Base-by-base conservation (phyloP, 2,888 invertebrate genomes). In the Globia sparganii region DNA sequence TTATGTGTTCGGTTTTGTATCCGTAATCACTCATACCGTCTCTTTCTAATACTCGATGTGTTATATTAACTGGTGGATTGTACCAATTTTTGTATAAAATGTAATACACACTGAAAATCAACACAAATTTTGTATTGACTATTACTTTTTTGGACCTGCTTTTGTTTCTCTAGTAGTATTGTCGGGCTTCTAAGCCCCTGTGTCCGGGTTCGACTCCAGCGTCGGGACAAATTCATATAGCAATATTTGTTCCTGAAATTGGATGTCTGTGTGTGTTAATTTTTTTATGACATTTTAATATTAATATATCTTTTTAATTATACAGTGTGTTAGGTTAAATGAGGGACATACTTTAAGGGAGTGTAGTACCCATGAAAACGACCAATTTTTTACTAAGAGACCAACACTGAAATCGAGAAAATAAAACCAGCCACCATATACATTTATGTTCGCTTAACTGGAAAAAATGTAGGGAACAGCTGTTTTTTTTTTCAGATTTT, bases 21-120 rank as follows among this genome's bases (percentile, higher is more conserved):
- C 25, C 25, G 13, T 25, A 18, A 18, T 58, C 28, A 18, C 59
- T n/a, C 15, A 8, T 28, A 31, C 4, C 8, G 25, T 62, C 13
- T 37, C 34, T 25, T 34, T 62, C 15, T n/a, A 28, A 28, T 28
- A 25, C 18, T 71, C 78, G 18, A 71, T 49, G 21, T 65, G 64
- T 13, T 15, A 15, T 49, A 40, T 58, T 58, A 21, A 11, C n/a
- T 1, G 25, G 40, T n/a, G 43, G 43, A 9, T 21, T 65, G 49
- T 75, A 69, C n/a, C 4, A 58, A 43, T 64, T 28, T 34, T 64
- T 61, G 49, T 77, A 58, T 69, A 34, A 76, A 68, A 49, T 28
- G 64, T 34, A 64, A 58, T 65, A 80, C 84, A 83, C 80, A 80
- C 76, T 76, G 76, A 15, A 37, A 56, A 6, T 62, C 15, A 28